Evolutionary conservation across 2,888 invertebrate species (phyloP).

Genomic region (Netelia melanura): DNA sequence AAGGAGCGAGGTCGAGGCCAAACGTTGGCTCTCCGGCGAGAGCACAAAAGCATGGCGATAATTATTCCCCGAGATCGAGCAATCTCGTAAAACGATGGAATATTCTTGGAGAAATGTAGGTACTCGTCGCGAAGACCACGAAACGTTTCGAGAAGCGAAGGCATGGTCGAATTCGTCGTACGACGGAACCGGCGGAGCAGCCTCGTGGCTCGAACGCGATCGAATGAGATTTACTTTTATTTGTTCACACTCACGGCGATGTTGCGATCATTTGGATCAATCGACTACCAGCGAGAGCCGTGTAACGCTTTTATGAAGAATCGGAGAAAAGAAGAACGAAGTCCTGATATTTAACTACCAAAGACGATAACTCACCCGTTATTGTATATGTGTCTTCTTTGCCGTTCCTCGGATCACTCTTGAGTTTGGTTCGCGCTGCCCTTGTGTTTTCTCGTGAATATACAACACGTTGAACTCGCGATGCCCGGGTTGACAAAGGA

Average conservation of each 20-base stretch:
- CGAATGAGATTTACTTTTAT: constrained; percentile 5
- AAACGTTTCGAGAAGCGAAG: not conserved
- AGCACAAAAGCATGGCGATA: constrained; percentile 78
- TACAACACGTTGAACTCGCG: constrained; percentile 32
- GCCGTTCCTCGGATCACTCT: constrained; percentile 34
- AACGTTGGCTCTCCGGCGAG: constrained; percentile 72
- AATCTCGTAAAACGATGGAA: constrained; percentile 3
- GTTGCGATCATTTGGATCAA: constrained; percentile 2
- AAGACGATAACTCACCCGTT: constrained; percentile 53
- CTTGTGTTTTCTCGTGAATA: constrained; percentile 37
- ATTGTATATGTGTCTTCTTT: constrained; percentile 27
- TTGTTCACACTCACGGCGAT: not conserved
- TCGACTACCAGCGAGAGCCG: not conserved
- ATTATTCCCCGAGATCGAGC: constrained; percentile 58
- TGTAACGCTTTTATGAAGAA: not conserved
- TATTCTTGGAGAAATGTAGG: not conserved
- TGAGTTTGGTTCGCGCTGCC: constrained; percentile 20
- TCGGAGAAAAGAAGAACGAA: not conserved
- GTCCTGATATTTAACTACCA: not conserved
- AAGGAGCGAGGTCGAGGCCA: constrained; percentile 71
- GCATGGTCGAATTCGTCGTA: not conserved
- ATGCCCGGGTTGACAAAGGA: constrained; percentile 17
- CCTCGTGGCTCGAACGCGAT: constrained; percentile 42
- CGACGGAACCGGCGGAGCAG: constrained; percentile 21
- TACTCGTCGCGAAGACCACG: not conserved